Evolutionary conservation across 1,140 invertebrate genomes (phyloP), one percentile per base, ranked within the genome.

Genomic region (Zaprionus vittiger): DNA sequence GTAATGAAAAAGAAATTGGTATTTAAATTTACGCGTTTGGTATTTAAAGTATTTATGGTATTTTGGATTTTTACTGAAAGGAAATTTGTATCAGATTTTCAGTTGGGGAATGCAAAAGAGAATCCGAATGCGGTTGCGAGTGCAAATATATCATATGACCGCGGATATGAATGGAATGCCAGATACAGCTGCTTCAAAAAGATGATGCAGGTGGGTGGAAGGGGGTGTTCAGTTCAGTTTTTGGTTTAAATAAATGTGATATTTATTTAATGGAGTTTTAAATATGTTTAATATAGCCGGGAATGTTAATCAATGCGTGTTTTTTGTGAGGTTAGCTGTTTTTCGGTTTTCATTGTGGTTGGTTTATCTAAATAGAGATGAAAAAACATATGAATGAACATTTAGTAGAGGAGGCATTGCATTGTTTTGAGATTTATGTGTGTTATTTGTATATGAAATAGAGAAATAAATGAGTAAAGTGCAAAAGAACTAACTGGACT

Each of bases 61-160:
- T 34, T 34, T 34, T 34, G 34, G 65, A 17, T 37, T 37, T 62
- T 70, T 54, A 47, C 17, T 41, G 5, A 7, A 61, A 52, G 15
- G 20, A 22, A 14, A 38, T 24, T 26, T 22, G 14, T 4, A 49
- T 6, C 14, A 41, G n/a, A n/a, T 7, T 15, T n/a, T n/a, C 38
- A n/a, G 14, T n/a, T 41, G 38, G 38, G 15, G 1, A 41, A 47
- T 47, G 41, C n/a, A 26, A 28, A 61, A 28, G 20, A 34, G 44
- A 12, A 37, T 62, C 41, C 44, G 57, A 31, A 62, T 70, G 67
- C 28, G 67, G 67, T 20, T 20, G 17, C 47, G 3, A 28, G 24
- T 22, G 67, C 34, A 70, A 62, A 70, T 70, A 70, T 70, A 52
- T 70, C 47, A 70, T 20, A 62, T 70, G 28, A 38, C 67, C 59